Conservation (phyloP, 2,888 invertebrate genomes). For the Ashinkailepas kermadecensis region DNA sequence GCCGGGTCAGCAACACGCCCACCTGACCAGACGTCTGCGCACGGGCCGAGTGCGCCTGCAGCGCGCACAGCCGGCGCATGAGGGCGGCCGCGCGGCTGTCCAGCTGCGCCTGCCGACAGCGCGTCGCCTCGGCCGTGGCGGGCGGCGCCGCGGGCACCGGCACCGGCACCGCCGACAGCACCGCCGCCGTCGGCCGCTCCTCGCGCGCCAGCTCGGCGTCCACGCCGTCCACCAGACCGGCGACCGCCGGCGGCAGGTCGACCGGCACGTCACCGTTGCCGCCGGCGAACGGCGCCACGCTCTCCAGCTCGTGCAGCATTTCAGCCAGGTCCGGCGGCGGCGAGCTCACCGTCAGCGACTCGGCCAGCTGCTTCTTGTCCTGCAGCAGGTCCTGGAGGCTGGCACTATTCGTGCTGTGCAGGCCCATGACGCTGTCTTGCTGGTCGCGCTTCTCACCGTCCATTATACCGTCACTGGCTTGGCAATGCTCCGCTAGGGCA, state of each 20-base stretch:
- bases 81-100: slow-evolving; percentile 65
- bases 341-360: not conserved
- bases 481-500: slow-evolving; percentile 1
- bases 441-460: not conserved
- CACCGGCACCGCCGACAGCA: slow-evolving; percentile 15
- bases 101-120: slow-evolving; percentile 50
- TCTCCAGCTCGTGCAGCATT: not conserved
- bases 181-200: not conserved
- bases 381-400: not conserved
- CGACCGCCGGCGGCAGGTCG: not conserved
- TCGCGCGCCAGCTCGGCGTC: not conserved
- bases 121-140: slow-evolving; percentile 24
- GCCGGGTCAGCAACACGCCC: slow-evolving; percentile 64
- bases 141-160: slow-evolving; percentile 20
- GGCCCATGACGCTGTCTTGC: slow-evolving; percentile 8
- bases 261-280: not conserved
- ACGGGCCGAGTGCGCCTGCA: slow-evolving; percentile 66
- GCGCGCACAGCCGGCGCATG: slow-evolving; percentile 61
- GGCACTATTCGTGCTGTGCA: not conserved
- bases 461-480: not conserved
- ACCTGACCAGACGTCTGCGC: slow-evolving; percentile 71
- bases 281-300: not conserved
- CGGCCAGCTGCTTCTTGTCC: slow-evolving; percentile 8
- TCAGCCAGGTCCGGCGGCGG: slow-evolving; percentile 5
- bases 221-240: not conserved